Evolutionary conservation across 2,113 vertebrate species (phyloP), one percentile per base, ranked within the genome.

Genomic region (Pteruthius melanotis): DNA sequence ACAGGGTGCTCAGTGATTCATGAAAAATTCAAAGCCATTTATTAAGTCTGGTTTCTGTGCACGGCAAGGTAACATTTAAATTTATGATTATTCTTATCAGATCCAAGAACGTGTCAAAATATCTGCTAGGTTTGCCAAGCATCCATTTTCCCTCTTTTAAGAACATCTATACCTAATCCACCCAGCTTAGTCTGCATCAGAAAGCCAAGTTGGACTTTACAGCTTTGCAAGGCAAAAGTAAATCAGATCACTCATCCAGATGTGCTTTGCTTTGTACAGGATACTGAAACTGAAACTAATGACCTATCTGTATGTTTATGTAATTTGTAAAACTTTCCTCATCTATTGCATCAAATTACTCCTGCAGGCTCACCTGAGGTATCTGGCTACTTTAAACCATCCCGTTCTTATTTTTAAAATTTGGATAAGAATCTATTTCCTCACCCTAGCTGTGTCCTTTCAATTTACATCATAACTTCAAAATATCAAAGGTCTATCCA

Each of bases 21-120:
- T 93, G 94, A 98, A 97, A 97, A 97, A 97, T 95, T 97, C 96
- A 97, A 93, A 97, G 79, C 77, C 94, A 95, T 98, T 97, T 97
- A 97, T 97, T 97, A 97, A 77, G 87, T 83, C 54, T 75, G 59
- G 49, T 94, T 97, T 96, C 95, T 95, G 83, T 94, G 53, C 66
- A 95, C 94, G 84, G 76, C 84, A 97, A 97, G 78, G 87, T 95
- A 97, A 97, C 37, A 1, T 97, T 97, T 96, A 97, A 97, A 97
- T 98, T 97, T 97, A 97, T 96, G 84, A 94, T 52, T 28, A 97
- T 71, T 81, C 96, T 97, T 96, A 94, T 96, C 90, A 95, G 71
- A 37, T 97, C 83, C 92, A 97, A 96, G 87, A 96, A 77, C 13
- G 3, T 83, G 74, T 96, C 96, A 97, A 94, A 97, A 94, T 96